Conservation (phyloP, 2,888 invertebrate species). For the Hypolimnas misippus region DNA sequence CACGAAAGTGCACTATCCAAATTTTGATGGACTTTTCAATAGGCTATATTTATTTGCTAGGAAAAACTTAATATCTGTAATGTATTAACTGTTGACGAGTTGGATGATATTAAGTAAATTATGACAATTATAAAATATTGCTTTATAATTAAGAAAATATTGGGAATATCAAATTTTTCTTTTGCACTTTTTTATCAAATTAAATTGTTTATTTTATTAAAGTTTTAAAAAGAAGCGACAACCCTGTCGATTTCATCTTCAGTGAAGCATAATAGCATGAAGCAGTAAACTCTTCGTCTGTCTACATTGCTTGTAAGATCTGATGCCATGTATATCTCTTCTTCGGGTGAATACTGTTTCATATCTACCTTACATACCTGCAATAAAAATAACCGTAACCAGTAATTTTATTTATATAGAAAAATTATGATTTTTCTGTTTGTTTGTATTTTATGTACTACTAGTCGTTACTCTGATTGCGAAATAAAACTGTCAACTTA, state of each 20-base stretch:
- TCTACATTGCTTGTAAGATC: slow-evolving; percentile 59
- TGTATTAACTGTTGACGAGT: too few species aligned
- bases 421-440: neutral
- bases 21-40: too few species aligned
- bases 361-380: slow-evolving; percentile 66
- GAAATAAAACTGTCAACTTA: too few species aligned
- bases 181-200: neutral
- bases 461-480: too few species aligned
- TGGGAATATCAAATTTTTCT: too few species aligned
- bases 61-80: too few species aligned
- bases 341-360: slow-evolving; percentile 66
- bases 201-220: neutral
- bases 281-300: slow-evolving; percentile 68
- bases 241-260: slow-evolving; percentile 73
- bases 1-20: too few species aligned
- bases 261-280: slow-evolving; percentile 73
- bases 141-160: too few species aligned
- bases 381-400: neutral
- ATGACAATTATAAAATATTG: too few species aligned
- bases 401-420: too few species aligned
- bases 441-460: neutral
- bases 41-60: too few species aligned
- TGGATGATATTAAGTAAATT: too few species aligned
- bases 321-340: slow-evolving; percentile 58
- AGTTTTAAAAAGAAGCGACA: slow-evolving; percentile 59